A percentile compares a stretch with the other conserved stretches of the same genome.
Evolutionary conservation across 2,888 invertebrate genomes (phyloP).

Genomic region (Hemaris fuciformis): DNA sequence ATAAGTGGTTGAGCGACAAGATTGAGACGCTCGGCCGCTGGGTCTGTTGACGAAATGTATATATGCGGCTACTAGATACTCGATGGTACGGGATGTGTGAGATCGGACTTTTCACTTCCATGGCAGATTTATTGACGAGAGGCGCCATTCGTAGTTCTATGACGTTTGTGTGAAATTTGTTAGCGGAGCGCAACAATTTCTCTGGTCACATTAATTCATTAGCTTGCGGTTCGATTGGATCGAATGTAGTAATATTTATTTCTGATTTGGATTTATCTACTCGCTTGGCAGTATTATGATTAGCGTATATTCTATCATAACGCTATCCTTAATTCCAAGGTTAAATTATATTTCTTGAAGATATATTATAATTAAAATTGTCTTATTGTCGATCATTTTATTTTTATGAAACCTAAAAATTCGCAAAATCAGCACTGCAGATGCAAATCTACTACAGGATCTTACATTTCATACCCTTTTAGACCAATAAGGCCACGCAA

Average conservation of each 20-base stretch:
- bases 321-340: no score
- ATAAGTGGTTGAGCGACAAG: conserved; percentile 60
- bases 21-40: conserved; percentile 60
- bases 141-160: neutral
- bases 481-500: neutral
- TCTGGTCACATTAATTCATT: neutral
- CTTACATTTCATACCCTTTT: neutral
- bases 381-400: no score
- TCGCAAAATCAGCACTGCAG: no score
- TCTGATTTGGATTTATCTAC: neutral
- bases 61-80: conserved; percentile 10
- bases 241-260: no score
- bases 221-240: neutral
- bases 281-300: no score
- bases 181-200: neutral
- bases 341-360: no score
- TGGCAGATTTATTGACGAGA: conserved; percentile 4
- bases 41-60: conserved; percentile 36
- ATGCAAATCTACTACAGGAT: no score
- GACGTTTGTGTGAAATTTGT: neutral
- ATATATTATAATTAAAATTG: no score
- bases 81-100: neutral
- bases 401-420: no score
- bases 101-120: neutral
- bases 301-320: no score